phyloP scores from a whole-genome alignment of 1,140 invertebrate species.

The Bilobella aurantiaca region DNA sequence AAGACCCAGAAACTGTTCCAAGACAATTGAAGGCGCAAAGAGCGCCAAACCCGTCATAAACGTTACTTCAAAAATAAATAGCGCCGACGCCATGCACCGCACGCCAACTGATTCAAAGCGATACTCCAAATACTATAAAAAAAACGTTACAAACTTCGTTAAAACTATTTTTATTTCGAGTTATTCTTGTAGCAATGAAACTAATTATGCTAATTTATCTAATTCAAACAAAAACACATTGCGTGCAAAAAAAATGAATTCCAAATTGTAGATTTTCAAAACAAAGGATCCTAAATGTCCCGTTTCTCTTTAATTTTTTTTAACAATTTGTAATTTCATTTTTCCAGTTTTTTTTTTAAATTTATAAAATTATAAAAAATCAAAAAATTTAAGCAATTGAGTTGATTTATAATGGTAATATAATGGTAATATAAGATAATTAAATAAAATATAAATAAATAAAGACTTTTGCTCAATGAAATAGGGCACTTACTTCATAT shows the following conservation, averaged over 20 bases:
- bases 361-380: background rate
- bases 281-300: background rate
- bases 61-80: constrained; percentile 28
- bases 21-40: constrained; percentile 29
- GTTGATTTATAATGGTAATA: no score
- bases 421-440: no score
- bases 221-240: background rate
- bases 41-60: constrained; percentile 17
- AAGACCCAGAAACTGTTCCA: constrained; percentile 28
- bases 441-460: background rate
- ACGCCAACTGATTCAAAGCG: constrained; percentile 29
- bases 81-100: constrained; percentile 16
- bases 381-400: no score
- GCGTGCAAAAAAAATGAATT: background rate
- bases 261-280: background rate
- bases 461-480: background rate
- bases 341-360: background rate
- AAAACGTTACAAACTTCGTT: no score
- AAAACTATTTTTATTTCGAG: background rate
- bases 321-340: background rate
- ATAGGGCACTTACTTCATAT: constrained; percentile 27
- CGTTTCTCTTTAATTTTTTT: background rate
- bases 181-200: background rate
- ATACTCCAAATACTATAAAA: constrained; percentile 26
- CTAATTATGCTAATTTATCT: background rate